Conservation (phyloP, 2,113 vertebrate species). For the Hiodon tergisus region DNA sequence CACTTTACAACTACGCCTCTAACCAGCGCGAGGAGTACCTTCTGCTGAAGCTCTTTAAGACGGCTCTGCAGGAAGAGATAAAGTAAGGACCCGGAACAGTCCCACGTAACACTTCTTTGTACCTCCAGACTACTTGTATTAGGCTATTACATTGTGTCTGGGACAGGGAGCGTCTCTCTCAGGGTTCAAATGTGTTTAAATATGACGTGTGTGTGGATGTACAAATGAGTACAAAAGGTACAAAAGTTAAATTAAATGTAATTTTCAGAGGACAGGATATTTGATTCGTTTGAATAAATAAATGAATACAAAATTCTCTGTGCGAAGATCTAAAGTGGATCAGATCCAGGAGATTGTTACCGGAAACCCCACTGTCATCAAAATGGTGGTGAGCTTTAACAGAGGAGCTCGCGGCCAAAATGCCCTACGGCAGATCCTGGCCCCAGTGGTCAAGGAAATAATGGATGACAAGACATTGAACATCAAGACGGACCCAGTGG, state of each 20-base stretch:
- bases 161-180: too few relatives aligned
- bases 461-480: slow-evolving; percentile 94
- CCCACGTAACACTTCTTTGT: too few relatives aligned
- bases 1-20: slow-evolving; percentile 93
- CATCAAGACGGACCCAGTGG: slow-evolving; percentile 95
- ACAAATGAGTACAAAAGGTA: too few relatives aligned
- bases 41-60: slow-evolving; percentile 90
- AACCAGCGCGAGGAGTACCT: slow-evolving; percentile 96
- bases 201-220: too few relatives aligned
- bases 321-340: slow-evolving; percentile 87
- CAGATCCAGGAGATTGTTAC: slow-evolving; percentile 97
- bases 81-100: slow-evolving; percentile 64
- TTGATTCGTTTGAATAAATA: too few relatives aligned
- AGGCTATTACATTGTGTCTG: too few relatives aligned
- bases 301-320: neutral
- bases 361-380: slow-evolving; percentile 94
- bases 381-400: slow-evolving; percentile 99
- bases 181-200: too few relatives aligned
- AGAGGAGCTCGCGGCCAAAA: slow-evolving; percentile 92
- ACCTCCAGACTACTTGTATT: too few relatives aligned
- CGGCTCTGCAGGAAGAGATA: slow-evolving; percentile 92
- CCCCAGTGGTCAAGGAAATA: slow-evolving; percentile 92
- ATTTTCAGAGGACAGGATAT: too few relatives aligned
- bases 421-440: slow-evolving; percentile 86
- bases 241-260: too few relatives aligned